Evolutionary conservation across 2,113 vertebrate genomes (phyloP).

Genomic region (Perca schrenkii): DNA sequence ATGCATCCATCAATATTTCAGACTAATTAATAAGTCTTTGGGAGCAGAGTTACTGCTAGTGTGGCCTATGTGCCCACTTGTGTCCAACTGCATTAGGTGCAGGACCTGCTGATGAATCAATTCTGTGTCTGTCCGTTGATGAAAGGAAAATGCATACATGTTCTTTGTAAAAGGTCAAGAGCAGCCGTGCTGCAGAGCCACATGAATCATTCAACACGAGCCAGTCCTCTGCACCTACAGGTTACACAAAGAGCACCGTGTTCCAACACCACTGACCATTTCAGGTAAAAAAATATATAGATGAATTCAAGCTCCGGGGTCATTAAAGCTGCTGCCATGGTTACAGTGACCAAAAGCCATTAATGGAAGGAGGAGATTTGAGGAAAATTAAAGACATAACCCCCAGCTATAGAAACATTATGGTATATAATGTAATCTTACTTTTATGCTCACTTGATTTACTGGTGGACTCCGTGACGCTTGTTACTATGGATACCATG

Average conservation of each 20-base stretch:
- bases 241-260: conserved; percentile 41
- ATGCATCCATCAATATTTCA: conserved; percentile 69
- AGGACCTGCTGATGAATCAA: conserved; percentile 77
- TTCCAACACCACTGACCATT: conserved; percentile 25
- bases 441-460: neutral
- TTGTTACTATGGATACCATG: conserved; percentile 39
- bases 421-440: neutral
- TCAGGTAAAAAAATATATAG: neutral
- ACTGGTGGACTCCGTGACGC: neutral
- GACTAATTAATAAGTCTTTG: conserved; percentile 76
- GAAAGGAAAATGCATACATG: conserved; percentile 65
- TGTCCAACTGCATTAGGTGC: conserved; percentile 70
- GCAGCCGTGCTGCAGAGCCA: conserved; percentile 40
- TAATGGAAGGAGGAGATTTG: neutral
- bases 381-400: conserved; percentile 7
- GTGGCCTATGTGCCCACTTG: conserved; percentile 56
- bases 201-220: conserved; percentile 74
- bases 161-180: conserved; percentile 78
- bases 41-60: conserved; percentile 60
- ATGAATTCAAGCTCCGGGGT: conserved; percentile 17
- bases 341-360: conserved; percentile 5
- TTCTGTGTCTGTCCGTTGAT: conserved; percentile 53
- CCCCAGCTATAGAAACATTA: neutral
- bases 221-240: conserved; percentile 45
- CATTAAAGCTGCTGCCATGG: neutral